Evolutionary conservation across 2,888 invertebrate species (phyloP).

Genomic region (Saturnia japonica): DNA sequence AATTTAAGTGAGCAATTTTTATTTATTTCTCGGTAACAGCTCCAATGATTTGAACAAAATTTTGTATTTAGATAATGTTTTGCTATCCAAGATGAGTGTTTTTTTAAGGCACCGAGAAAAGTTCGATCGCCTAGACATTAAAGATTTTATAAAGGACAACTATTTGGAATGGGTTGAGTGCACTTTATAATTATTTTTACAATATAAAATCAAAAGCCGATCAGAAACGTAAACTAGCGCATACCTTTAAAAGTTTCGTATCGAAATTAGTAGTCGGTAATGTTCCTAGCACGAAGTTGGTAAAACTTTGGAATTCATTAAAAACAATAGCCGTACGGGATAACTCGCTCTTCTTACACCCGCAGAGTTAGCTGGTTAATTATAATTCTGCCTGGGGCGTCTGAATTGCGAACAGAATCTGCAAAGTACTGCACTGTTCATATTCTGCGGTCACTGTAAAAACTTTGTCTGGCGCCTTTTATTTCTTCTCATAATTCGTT

Average conservation of each 20-base stretch:
- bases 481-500: constrained; percentile 6
- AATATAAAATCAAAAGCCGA: constrained; percentile 12
- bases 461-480: constrained; percentile 29
- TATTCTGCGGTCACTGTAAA: constrained; percentile 38
- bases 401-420: constrained; percentile 40
- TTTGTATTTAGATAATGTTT: no score
- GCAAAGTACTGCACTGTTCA: constrained; percentile 35
- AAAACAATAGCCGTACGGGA: constrained; percentile 56
- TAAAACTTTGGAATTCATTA: constrained; percentile 57
- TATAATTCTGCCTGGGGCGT: constrained; percentile 56
- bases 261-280: constrained; percentile 55
- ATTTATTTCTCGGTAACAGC: no score
- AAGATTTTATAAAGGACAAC: no score
- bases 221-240: constrained; percentile 35
- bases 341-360: constrained; percentile 45
- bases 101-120: no score
- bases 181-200: not conserved
- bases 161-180: not conserved
- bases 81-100: no score
- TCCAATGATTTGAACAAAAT: no score
- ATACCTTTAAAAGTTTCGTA: constrained; percentile 34
- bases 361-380: constrained; percentile 53
- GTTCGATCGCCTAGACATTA: no score
- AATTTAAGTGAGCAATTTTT: no score
- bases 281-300: constrained; percentile 44